Conservation (phyloP, 2,888 invertebrate genomes). For the Oscheius onirici region DNA sequence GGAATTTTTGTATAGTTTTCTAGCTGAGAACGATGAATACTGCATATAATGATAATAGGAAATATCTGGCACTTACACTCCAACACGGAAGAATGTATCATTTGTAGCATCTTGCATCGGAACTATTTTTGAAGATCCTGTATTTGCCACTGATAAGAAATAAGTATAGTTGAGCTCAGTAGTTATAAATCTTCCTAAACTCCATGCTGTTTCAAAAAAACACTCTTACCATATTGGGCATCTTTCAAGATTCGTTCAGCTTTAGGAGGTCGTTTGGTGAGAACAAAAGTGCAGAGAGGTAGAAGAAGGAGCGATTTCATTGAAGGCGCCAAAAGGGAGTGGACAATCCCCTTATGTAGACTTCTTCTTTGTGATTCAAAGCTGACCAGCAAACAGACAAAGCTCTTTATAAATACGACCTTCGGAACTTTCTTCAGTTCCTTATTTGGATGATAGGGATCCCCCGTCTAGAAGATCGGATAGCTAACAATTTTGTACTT, state of each 20-base stretch:
- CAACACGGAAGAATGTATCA: conserved; percentile 53
- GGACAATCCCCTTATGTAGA: conserved; percentile 3
- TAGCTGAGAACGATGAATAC: conserved; percentile 42
- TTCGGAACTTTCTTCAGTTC: neutral
- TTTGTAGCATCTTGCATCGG: conserved; percentile 55
- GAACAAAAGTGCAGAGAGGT: conserved; percentile 1
- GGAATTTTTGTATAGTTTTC: conserved; percentile 50
- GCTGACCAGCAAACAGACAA: conserved; percentile 28
- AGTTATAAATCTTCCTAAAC: conserved; percentile 44
- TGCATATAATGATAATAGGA: conserved; percentile 23
- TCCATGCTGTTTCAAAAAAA: neutral
- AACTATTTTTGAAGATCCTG: conserved; percentile 45
- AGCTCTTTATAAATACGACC: conserved; percentile 21
- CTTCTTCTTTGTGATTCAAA: conserved; percentile 17
- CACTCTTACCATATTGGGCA: conserved; percentile 15
- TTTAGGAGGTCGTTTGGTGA: conserved; percentile 4
- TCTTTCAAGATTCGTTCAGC: conserved; percentile 14
- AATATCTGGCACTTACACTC: conserved; percentile 40
- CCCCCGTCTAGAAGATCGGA: too few relatives aligned
- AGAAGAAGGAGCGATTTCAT: conserved; percentile 13
- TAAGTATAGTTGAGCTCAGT: conserved; percentile 48
- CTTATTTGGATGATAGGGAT: neutral
- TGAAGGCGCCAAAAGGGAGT: neutral
- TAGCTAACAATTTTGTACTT: too few relatives aligned
- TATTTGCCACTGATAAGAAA: conserved; percentile 41